Base-by-base conservation (phyloP, 2,797 vertebrate genomes). In the Helostoma temminkii region DNA sequence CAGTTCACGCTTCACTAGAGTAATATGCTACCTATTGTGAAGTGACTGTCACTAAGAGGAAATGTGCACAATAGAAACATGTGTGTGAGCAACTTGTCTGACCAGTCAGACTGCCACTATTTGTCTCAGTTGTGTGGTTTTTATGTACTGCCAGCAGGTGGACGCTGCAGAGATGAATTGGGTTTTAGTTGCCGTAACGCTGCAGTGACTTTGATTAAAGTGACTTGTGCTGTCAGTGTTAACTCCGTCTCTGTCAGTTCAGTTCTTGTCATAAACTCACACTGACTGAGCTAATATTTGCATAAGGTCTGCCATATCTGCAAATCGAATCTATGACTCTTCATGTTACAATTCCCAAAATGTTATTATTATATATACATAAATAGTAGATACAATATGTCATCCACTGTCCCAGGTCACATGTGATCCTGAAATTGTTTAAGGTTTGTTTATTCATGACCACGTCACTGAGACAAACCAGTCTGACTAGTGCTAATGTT, bases 401-500 rank as follows among this genome's bases (percentile, higher is more conserved):
- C 2, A 18, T 9, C 2, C 9, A 36, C 16, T 8, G 43, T 48
- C 42, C 25, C 7, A 4, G 46, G 52, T 56, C 56, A 46, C 47
- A 32, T 37, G 32, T 24, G 37, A 45, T 21, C 14, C 22, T 21
- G 24, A 56, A 37, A 70, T 42, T 50, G 71, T 66, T 30, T 18
- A 7, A 9, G 26, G 54, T 66, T 75, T 82, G 76, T 82, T 84
- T 75, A 65, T 28, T 52, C 50, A 78, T 73, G 81, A 74, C 1
- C 5, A 1, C 49, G 26, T 2, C 21, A 12, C 26, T 1, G 16
- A 28, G 55, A 22, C 28, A 85, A 88, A 92, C 91, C 89, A 83
- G 91, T 91, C 56, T 0, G 63, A 90, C 89, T 68, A 69, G 81
- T 55, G 48, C 36, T 37, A 8, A 2, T 50, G 47, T 43, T 52